Percentiles rank a stretch among this genome's conserved stretches.
Evolutionary conservation across 2,888 invertebrate genomes (phyloP).

Genomic region (Hypercompe scribonia): DNA sequence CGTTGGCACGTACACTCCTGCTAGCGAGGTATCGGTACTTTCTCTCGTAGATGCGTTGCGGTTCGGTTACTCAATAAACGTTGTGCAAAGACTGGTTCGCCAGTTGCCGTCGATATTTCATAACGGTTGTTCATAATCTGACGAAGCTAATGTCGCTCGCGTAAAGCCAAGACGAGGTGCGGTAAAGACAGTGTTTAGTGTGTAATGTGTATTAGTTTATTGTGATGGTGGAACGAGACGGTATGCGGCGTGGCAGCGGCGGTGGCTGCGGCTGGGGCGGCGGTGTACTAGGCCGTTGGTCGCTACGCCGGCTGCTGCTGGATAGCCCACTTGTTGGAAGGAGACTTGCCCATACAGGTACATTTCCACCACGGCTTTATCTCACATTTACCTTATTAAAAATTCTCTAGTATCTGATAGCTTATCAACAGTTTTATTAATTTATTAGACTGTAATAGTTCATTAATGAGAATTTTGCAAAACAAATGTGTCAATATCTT

Average conservation of each 20-base stretch:
- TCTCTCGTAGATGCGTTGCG: conserved; percentile 79
- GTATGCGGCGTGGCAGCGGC: conserved; percentile 78
- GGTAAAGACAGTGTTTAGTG: conserved; percentile 50
- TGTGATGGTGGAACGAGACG: conserved; percentile 81
- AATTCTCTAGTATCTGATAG: not conserved
- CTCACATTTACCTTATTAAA: not conserved
- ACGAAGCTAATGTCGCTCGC: conserved; percentile 61
- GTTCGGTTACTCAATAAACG: conserved; percentile 75
- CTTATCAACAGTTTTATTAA: conserved; percentile 2
- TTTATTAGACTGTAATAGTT: not conserved
- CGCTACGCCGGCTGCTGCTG: conserved; percentile 89
- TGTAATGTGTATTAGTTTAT: conserved; percentile 71
- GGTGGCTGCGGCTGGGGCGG: conserved; percentile 81
- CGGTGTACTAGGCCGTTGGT: conserved; percentile 87
- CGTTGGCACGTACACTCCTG: conserved; percentile 63
- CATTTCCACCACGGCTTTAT: not conserved
- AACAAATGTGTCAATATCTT: not conserved
- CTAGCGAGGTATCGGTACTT: conserved; percentile 72
- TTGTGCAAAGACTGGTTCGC: conserved; percentile 71
- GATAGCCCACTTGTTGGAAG: conserved; percentile 90
- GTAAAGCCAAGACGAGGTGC: conserved; percentile 47
- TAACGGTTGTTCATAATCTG: conserved; percentile 70
- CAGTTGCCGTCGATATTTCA: conserved; percentile 63
- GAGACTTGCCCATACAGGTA: conserved; percentile 86
- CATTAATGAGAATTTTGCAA: not conserved